Evolutionary conservation across 1,140 invertebrate genomes (phyloP).

Genomic region (Ceratina australensis): DNA sequence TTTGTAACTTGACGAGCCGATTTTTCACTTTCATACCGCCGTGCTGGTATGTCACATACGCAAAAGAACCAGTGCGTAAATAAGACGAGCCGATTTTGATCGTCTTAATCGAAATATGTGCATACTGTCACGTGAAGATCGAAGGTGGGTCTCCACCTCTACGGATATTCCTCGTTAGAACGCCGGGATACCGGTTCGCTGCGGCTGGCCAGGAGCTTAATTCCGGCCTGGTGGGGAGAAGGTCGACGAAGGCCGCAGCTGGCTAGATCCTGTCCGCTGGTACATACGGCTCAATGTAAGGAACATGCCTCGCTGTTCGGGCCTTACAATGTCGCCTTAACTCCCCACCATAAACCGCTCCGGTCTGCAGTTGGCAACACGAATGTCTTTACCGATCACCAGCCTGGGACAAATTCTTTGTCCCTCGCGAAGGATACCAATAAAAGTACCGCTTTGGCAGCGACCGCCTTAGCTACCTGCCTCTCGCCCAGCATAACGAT

Average conservation of each 20-base stretch:
- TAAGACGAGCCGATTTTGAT: not conserved
- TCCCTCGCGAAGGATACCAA: conserved; percentile 30
- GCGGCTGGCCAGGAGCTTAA: conserved; percentile 31
- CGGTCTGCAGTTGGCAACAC: conserved; percentile 57
- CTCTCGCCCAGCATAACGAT: not conserved
- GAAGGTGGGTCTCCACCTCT: conserved; percentile 33
- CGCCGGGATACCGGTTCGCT: conserved; percentile 27
- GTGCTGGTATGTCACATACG: not conserved
- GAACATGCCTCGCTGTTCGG: conserved; percentile 40
- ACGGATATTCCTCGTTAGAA: conserved; percentile 43
- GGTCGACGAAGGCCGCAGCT: conserved; percentile 70
- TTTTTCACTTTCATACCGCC: too few relatives aligned
- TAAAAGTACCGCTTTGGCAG: conserved; percentile 31
- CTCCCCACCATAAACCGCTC: conserved; percentile 7
- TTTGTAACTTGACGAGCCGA: too few relatives aligned
- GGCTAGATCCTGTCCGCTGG: conserved; percentile 61
- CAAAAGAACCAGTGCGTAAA: not conserved
- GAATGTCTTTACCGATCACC: conserved; percentile 31
- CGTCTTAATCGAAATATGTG: not conserved
- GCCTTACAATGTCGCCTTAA: conserved; percentile 39
- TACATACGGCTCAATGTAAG: conserved; percentile 51
- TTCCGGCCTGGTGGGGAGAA: conserved; percentile 57
- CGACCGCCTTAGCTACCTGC: conserved; percentile 8
- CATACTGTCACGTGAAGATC: conserved; percentile 21
- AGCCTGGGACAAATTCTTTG: conserved; percentile 46